These are phyloP conservation scores for Aporophyla nigra DNA, from an alignment of 2,888 invertebrate species.

Conservation along the genomic window DNA sequence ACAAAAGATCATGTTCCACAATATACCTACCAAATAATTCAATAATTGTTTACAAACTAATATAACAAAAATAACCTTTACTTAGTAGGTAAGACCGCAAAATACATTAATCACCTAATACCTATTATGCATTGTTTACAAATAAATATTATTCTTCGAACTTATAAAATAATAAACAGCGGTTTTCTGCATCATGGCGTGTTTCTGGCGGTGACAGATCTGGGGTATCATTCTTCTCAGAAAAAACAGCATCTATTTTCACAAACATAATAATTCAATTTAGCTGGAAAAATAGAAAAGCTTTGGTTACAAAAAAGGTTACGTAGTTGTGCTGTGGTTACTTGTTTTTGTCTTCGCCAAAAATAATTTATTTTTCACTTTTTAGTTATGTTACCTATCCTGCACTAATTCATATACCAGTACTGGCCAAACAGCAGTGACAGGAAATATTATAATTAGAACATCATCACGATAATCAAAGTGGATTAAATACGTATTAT, in stretches of 20 bases:
- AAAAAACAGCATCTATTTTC: constrained; percentile 8
- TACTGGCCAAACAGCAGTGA: too few relatives aligned
- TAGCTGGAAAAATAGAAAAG: constrained; percentile 29
- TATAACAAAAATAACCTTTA: constrained; percentile 2
- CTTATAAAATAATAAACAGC: constrained; percentile 36
- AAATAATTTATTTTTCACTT: too few relatives aligned
- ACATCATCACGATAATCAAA: too few relatives aligned
- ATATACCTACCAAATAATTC: constrained; percentile 20
- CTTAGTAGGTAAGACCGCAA: constrained; percentile 27
- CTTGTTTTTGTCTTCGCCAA: too few relatives aligned
- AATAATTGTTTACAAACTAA: not conserved
- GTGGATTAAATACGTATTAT: too few relatives aligned
- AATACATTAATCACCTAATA: constrained; percentile 24
- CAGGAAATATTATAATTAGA: too few relatives aligned
- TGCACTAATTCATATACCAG: too few relatives aligned
- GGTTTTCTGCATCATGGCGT: not conserved
- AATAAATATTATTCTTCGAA: constrained; percentile 25
- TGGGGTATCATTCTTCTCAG: constrained; percentile 23
- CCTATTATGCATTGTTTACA: constrained; percentile 27
- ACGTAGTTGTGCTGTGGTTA: too few relatives aligned
- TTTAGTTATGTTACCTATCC: too few relatives aligned
- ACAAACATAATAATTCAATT: not conserved
- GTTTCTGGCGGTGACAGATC: constrained; percentile 41
- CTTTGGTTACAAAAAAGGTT: constrained; percentile 6
- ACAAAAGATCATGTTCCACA: constrained; percentile 55